These are phyloP conservation scores for Arenicola marina DNA, from an alignment of 2,888 invertebrate species.

Conservation along the genomic window DNA sequence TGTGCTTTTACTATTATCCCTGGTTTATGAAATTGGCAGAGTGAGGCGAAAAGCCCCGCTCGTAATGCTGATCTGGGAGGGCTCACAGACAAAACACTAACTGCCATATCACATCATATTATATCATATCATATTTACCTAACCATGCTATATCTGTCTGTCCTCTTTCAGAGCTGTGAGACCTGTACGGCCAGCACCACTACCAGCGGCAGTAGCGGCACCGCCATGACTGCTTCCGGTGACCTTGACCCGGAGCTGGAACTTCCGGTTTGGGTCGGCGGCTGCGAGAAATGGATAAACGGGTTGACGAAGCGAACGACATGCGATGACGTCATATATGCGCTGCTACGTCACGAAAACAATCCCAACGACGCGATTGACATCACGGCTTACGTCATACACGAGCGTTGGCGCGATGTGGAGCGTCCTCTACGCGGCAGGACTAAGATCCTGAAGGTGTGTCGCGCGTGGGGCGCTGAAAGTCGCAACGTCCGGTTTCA, in stretches of 20 bases:
- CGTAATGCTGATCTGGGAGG: too few species aligned
- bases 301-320: slow-evolving; percentile 78
- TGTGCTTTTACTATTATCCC: too few species aligned
- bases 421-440: slow-evolving; percentile 71
- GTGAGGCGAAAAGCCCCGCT: too few species aligned
- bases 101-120: too few species aligned
- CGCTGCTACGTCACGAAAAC: slow-evolving; percentile 70
- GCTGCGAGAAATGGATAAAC: slow-evolving; percentile 79
- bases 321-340: slow-evolving; percentile 77
- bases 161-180: neutral
- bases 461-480: slow-evolving; percentile 77
- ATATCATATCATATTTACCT: too few species aligned
- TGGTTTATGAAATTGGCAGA: too few species aligned
- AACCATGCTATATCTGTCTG: too few species aligned
- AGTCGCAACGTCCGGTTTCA: slow-evolving; percentile 66
- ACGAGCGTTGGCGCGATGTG: slow-evolving; percentile 71
- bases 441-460: slow-evolving; percentile 75
- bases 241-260: slow-evolving; percentile 10
- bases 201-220: neutral
- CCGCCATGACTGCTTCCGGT: neutral
- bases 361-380: slow-evolving; percentile 74
- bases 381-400: slow-evolving; percentile 67
- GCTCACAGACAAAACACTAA: too few species aligned
- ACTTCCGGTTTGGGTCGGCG: slow-evolving; percentile 71
- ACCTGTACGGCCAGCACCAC: neutral